Evolutionary conservation across 1,140 invertebrate genomes (phyloP).

Genomic region (Conopomorpha cramerella): DNA sequence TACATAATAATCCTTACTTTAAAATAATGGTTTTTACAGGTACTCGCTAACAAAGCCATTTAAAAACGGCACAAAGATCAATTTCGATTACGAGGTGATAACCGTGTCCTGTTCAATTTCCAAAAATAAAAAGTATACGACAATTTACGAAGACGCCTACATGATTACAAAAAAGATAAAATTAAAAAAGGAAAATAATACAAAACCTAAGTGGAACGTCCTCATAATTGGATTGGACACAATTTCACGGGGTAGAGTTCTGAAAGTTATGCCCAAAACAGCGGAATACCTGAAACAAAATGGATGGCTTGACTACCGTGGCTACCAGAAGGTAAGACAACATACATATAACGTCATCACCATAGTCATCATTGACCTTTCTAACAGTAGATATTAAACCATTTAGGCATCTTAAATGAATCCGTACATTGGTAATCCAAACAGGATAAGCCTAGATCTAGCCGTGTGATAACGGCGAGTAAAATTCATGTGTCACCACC

Average conservation of each 20-base stretch:
- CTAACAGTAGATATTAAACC: no score
- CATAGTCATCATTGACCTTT: no score
- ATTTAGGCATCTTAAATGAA: no score
- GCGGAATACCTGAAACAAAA: constrained; percentile 66
- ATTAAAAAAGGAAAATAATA: constrained; percentile 3
- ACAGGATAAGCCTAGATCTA: no score
- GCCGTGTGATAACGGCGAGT: no score
- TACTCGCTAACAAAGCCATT: constrained; percentile 18
- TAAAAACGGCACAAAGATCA: constrained; percentile 12
- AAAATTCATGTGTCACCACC: no score
- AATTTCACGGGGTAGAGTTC: constrained; percentile 77
- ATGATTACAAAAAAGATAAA: constrained; percentile 19
- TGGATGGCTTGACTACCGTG: constrained; percentile 55
- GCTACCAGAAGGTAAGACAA: constrained; percentile 53
- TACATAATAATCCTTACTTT: neutral
- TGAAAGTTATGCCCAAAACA: constrained; percentile 77
- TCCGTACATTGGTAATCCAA: no score
- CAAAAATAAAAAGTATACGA: constrained; percentile 4
- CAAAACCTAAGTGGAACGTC: constrained; percentile 59
- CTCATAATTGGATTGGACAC: constrained; percentile 82
- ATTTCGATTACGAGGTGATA: constrained; percentile 21
- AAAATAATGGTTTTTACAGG: constrained; percentile 10
- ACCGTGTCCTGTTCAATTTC: constrained; percentile 16
- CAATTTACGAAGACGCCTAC: constrained; percentile 27
- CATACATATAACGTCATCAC: no score